Percentiles rank a stretch among this genome's conserved stretches.
Conservation (phyloP, 1,140 invertebrate genomes). For the Onthophagus taurus region DNA sequence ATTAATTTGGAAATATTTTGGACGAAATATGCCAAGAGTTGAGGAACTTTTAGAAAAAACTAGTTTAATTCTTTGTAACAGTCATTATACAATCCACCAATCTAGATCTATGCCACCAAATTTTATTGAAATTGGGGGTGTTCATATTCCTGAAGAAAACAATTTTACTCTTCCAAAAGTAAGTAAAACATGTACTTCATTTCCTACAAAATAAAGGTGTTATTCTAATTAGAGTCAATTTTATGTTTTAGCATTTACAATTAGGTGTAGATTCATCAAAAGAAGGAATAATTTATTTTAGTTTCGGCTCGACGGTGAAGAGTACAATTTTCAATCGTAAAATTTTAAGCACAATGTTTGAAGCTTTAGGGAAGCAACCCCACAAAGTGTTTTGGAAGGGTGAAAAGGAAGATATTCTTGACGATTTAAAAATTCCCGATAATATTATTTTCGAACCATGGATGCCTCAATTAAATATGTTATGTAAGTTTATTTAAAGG, state of each 20-base stretch:
- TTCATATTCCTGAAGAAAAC: slow-evolving; percentile 25
- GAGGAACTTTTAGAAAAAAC: slow-evolving; percentile 20
- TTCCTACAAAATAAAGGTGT: too few relatives aligned
- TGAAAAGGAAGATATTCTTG: slow-evolving; percentile 36
- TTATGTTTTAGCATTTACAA: slow-evolving; percentile 31
- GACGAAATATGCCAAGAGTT: slow-evolving; percentile 21
- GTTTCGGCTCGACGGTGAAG: slow-evolving; percentile 38
- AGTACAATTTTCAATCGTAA: slow-evolving; percentile 32
- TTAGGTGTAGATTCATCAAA: slow-evolving; percentile 18
- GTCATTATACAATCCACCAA: slow-evolving; percentile 32
- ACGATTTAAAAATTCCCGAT: slow-evolving; percentile 34
- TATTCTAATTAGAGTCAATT: too few relatives aligned
- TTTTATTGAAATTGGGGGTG: slow-evolving; percentile 34
- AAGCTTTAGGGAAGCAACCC: slow-evolving; percentile 46
- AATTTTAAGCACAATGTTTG: slow-evolving; percentile 37
- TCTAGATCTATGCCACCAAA: slow-evolving; percentile 33
- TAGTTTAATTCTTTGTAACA: slow-evolving; percentile 30
- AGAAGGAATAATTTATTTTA: slow-evolving; percentile 39
- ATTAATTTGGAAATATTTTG: slow-evolving; percentile 30
- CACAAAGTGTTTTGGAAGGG: slow-evolving; percentile 57
- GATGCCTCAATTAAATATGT: slow-evolving; percentile 58
- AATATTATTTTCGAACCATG: slow-evolving; percentile 54
- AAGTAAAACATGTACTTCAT: too few relatives aligned
- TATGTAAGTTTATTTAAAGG: slow-evolving; percentile 66
- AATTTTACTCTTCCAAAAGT: too few relatives aligned